Evolutionary conservation across 2,113 vertebrate species (phyloP).

Genomic region (Spheniscus mendiculus): DNA sequence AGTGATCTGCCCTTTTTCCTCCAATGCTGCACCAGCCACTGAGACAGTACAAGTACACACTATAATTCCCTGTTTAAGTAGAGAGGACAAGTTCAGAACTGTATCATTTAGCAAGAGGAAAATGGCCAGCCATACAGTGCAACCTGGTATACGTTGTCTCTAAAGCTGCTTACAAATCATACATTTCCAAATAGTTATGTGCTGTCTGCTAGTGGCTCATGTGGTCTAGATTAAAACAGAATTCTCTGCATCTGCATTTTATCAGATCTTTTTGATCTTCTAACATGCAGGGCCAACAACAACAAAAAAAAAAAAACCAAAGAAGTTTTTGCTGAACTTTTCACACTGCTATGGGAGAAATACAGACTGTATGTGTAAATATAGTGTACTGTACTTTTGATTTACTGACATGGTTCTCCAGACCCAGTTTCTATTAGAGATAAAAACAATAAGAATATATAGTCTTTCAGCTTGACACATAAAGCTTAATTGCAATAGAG

Average conservation of each 20-base stretch:
- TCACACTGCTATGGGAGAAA: neutral
- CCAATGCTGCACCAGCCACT: neutral
- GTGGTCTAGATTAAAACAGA: slow-evolving; percentile 2
- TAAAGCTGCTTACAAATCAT: slow-evolving; percentile 6
- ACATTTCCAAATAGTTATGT: neutral
- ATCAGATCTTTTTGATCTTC: neutral
- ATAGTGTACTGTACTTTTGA: neutral
- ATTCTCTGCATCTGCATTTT: slow-evolving; percentile 31
- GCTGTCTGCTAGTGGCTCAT: neutral
- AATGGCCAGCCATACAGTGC: neutral
- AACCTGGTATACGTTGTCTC: neutral
- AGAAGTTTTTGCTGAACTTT: neutral
- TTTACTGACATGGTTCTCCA: neutral
- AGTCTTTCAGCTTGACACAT: neutral
- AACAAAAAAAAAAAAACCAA: neutral
- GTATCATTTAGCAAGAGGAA: slow-evolving; percentile 17
- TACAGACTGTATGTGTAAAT: neutral
- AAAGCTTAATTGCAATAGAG: neutral
- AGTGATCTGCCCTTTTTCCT: neutral
- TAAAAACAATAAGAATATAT: neutral
- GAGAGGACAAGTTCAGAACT: neutral
- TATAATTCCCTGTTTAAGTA: neutral
- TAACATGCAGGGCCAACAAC: neutral
- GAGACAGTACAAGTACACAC: neutral
- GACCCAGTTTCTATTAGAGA: neutral